Evolutionary conservation across 1,140 invertebrate genomes (phyloP), one percentile per base, ranked within the genome.

Genomic region (Arctopsyche grandis): DNA sequence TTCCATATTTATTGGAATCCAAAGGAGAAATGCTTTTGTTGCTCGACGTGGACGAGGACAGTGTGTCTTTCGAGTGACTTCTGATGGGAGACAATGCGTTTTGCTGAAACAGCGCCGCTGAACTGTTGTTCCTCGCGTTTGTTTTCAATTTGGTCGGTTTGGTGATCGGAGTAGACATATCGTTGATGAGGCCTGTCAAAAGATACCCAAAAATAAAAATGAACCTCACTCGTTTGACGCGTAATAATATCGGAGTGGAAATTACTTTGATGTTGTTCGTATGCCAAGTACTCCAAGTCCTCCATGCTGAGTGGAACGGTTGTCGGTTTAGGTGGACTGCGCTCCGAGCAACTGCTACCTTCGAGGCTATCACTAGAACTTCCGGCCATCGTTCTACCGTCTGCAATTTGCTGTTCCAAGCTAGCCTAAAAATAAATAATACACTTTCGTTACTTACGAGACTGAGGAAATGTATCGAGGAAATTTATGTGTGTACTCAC

Each of bases 191-290:
- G 14, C 71, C 80, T 82, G 60, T 16, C 26, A 26, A 24, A 24
- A 14, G 21, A 66, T 9, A 66, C 12, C 4, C 14, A 1, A 60
- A 66, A 69, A 77, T 38, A 29, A 79, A 79, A 74, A 44, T 76
- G 9, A 74, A 69, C n/a, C n/a, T n/a, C n/a, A 69, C 7, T 7
- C 1, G 7, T 38, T 38, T 56, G 19, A 56, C 10, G 3, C 3
- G 19, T 56, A 4, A 10, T 56, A 38, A 38, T 4, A 38, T 38
- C 7, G 29, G 7, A 76, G 19, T 46, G 16, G 43, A 74, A 75
- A 69, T 77, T 74, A 82, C 81, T 80, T 70, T 82, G 81, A 75
- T 82, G 79, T 46, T 80, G 79, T 69, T 82, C 74, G 21, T 79
- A 77, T 12, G 81, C 81, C 12, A 79, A 74, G 58, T 80, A 77